Evolutionary conservation across 2,113 vertebrate species (phyloP), one percentile per base, ranked within the genome.

Genomic region (Meles meles): DNA sequence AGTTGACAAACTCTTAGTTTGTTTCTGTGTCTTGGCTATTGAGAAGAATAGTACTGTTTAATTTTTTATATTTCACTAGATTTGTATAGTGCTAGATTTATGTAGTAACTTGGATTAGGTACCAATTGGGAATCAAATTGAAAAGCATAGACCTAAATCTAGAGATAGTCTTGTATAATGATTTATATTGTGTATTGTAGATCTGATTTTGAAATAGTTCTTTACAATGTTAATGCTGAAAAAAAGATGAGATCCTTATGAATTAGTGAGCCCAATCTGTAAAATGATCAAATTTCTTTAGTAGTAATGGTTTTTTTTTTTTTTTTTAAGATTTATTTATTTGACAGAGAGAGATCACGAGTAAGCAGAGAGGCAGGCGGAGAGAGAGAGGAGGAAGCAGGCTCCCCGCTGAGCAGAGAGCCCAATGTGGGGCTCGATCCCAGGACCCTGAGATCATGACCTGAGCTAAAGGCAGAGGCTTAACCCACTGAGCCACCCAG

Each of bases 191-290:
- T 93, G 34, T 96, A 90, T 96, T 95, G 87, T 97, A 80, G 81
- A 84, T 92, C 90, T 82, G 37, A 63, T 93, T 98, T 98, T 98
- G 61, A 98, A 98, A 94, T 92, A 74, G 12, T 94, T 94, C 94
- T 98, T 93, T 88, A 88, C 34, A 94, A n/a, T 67, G 96, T 72
- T 87, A 98, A 94, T 95, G 87, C 71, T 76, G 74, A 96, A 87
- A 88, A 65, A 80, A 90, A 83, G 77, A 47, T 94, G 90, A 95
- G 94, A 88, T 80, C 80, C 92, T 84, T 74, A 81, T 93, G 90
- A 96, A 98, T 88, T 87, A 97, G 74, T 88, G 86, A 94, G n/a
- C 80, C 81, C 2, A 21, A 67, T 93, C 97, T 86, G 42, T 98
- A 95, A 97, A 80, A 80, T 87, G 89, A 94, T 98, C 96, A 80